Conservation (phyloP, 2,797 vertebrate genomes). For the Peromyscus attwateri region DNA sequence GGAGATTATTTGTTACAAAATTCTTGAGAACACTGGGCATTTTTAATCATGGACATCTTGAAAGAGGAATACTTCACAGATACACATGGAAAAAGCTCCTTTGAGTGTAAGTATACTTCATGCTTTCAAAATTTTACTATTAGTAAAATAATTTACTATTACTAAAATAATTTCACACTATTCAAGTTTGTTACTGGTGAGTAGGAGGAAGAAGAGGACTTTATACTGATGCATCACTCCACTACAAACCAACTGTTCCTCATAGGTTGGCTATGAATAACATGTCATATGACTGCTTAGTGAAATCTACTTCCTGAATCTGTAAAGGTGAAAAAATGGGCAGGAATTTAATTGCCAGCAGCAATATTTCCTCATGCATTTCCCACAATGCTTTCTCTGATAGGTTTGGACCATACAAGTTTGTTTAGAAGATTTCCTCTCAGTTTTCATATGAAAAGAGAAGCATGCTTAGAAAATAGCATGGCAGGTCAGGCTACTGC, state of each 20-base stretch:
- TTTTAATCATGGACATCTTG: background rate
- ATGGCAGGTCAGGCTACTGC: background rate
- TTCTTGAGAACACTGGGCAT: background rate
- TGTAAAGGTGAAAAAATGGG: constrained; percentile 10
- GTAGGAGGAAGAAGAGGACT: background rate
- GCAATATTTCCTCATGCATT: background rate
- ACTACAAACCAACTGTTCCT: background rate
- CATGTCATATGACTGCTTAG: background rate
- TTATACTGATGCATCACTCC: background rate
- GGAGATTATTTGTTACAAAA: background rate
- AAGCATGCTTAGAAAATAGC: background rate
- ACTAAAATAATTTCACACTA: background rate
- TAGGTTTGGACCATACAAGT: background rate
- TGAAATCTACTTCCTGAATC: constrained; percentile 33
- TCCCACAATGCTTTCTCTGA: background rate
- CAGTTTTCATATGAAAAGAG: background rate
- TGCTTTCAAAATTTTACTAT: background rate
- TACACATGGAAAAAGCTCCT: background rate
- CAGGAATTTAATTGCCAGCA: background rate
- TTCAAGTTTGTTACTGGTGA: background rate
- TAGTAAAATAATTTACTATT: background rate
- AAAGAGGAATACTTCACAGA: background rate
- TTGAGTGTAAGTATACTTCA: background rate
- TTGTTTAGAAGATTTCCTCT: background rate
- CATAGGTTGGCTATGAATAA: background rate